Conservation (phyloP, 1,140 invertebrate genomes). For the Camponotus floridanus region DNA sequence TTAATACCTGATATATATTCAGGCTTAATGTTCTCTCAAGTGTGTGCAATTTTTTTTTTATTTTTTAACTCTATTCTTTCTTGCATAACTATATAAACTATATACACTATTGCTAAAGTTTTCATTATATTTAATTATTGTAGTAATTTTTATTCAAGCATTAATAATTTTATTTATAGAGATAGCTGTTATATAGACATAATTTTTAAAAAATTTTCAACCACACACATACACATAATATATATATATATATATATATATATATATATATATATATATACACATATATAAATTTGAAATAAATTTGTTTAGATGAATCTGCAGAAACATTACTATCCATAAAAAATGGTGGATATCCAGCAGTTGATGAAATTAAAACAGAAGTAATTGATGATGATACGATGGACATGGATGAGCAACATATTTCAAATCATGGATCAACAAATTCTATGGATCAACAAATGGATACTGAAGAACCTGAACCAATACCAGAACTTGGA, state of each 20-base stretch:
- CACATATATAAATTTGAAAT: neutral
- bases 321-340: slow-evolving; percentile 86
- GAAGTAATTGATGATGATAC: slow-evolving; percentile 88
- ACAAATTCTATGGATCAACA: slow-evolving; percentile 77
- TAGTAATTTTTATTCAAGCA: neutral
- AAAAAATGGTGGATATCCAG: slow-evolving; percentile 86
- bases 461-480: slow-evolving; percentile 88
- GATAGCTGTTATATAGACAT: neutral
- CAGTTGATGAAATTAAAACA: slow-evolving; percentile 83
- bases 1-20: neutral
- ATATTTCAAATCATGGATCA: slow-evolving; percentile 76
- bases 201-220: too few species aligned
- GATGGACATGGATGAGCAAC: slow-evolving; percentile 88
- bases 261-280: neutral
- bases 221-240: too few species aligned
- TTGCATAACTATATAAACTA: neutral
- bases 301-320: slow-evolving; percentile 84
- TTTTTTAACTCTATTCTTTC: neutral
- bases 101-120: neutral
- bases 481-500: slow-evolving; percentile 89
- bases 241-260: neutral
- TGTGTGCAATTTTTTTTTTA: neutral
- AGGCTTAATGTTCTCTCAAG: neutral
- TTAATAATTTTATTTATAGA: neutral
- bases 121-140: neutral